A percentile compares a stretch with the other conserved stretches of the same genome.
phyloP scores from a whole-genome alignment of 1,140 invertebrate genomes.

The Rhopalosiphum maidis region DNA sequence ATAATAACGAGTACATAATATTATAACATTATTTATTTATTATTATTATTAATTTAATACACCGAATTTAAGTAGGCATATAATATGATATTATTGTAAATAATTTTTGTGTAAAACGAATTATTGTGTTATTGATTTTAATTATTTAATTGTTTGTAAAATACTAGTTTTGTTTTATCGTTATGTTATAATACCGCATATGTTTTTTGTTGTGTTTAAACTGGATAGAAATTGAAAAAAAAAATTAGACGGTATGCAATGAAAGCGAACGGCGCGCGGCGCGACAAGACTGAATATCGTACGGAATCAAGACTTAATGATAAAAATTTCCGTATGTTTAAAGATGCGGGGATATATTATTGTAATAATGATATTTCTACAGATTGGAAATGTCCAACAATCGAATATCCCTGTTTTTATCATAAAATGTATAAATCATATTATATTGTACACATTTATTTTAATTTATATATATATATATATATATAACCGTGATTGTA shows the following conservation, averaged over 20 bases:
- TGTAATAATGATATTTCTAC: not conserved
- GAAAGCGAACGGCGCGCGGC: not conserved
- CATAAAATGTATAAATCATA: not conserved
- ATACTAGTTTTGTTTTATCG: constrained; percentile 24
- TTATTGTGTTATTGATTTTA: not conserved
- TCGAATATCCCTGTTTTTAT: not conserved
- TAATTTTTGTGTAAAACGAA: not conserved
- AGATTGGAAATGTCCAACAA: not conserved
- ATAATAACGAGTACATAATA: not conserved
- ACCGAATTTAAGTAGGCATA: not conserved
- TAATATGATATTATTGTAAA: not conserved
- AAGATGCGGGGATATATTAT: not conserved
- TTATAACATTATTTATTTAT: not conserved
- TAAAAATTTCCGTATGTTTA: not conserved
- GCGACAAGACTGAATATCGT: constrained; percentile 11
- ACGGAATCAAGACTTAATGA: not conserved
- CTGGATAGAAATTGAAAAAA: not conserved
- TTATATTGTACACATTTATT: not conserved
- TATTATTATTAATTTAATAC: not conserved
- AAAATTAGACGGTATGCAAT: not conserved
- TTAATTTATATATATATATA: not conserved
- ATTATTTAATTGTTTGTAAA: constrained; percentile 17
- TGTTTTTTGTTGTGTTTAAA: not conserved
- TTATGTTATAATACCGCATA: not conserved
- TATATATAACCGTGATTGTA: not conserved